Conservation (phyloP, 2,888 invertebrate genomes). For the Papilio demoleus region DNA sequence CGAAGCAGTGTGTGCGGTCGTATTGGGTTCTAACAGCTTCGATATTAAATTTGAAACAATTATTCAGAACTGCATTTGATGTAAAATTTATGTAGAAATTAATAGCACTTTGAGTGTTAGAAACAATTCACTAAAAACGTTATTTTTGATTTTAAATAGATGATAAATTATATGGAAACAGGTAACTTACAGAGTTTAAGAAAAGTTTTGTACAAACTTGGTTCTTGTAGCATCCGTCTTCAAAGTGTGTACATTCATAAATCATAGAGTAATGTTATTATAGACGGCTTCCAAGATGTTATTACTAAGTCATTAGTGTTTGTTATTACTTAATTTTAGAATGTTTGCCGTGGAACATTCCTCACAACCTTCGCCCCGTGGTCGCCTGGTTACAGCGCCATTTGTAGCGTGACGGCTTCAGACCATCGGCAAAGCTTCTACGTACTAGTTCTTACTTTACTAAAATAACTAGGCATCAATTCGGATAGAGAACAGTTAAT, state of each 20-base stretch:
- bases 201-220: constrained; percentile 41
- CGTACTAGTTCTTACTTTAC: too few species aligned
- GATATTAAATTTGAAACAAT: constrained; percentile 15
- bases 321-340: not conserved
- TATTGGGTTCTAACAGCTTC: constrained; percentile 23
- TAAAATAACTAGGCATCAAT: too few species aligned
- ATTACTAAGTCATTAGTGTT: not conserved
- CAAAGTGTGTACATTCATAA: constrained; percentile 49
- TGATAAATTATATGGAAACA: constrained; percentile 36
- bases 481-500: too few species aligned
- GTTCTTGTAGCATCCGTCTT: constrained; percentile 47
- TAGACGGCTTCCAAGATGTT: constrained; percentile 38
- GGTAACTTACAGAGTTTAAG: constrained; percentile 41
- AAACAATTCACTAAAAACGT: too few species aligned
- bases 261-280: constrained; percentile 48
- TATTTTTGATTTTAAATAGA: constrained; percentile 20
- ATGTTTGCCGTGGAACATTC: too few species aligned
- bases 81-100: not conserved
- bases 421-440: too few species aligned
- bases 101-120: too few species aligned
- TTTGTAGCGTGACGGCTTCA: too few species aligned
- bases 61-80: not conserved
- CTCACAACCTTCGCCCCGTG: too few species aligned
- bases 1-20: constrained; percentile 19
- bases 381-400: too few species aligned